Evolutionary conservation across 2,113 vertebrate species (phyloP), one percentile per base, ranked within the genome.

Genomic region (Hydrolagus affinis): DNA sequence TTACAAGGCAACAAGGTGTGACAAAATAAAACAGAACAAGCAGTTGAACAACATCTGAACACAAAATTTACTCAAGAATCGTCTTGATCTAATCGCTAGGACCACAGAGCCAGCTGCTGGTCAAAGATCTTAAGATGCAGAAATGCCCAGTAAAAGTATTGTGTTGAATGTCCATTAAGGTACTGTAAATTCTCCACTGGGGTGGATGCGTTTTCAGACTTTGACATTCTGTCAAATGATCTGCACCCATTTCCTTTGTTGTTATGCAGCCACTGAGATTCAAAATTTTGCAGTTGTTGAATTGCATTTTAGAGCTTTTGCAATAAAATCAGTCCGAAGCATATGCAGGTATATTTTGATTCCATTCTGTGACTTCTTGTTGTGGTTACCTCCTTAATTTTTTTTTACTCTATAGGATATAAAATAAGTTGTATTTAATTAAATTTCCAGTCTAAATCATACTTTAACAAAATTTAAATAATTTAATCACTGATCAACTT

Each of bases 91-190:
- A 83, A 32, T 32, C 30, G 9, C 32, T 66, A 68, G 1, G 78
- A 68, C 62, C 78, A 32, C 78, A 66, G 76, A 64, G 62, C 78
- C 78, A 83, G 78, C 78, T 66, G 60, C 60, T 83, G 60, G 78
- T 83, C 15, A 32, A 66, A 83, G 25, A 60, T 77, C 57, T 60
- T 83, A 19, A 60, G n/a, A 28, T 83, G 62, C 60, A 83, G 25
- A 83, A 44, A 66, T 83, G 17, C 66, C 23, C 59, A 62, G 14
- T 64, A 62, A 23, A 77, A 59, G 75, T 11, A 23, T 56, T 19
- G 44, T 56, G 23, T 76, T 76, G 74, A 11, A 77, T 28, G 44
- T 44, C 44, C 44, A 44, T 44, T 44, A 44, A 44, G 1, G 44
- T 6, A 60, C n/a, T 80, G 23, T 60, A 59, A 44, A 23, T 80